Evolutionary conservation across 2,113 vertebrate genomes (phyloP), one percentile per base, ranked within the genome.

Genomic region (Pimephales promelas): DNA sequence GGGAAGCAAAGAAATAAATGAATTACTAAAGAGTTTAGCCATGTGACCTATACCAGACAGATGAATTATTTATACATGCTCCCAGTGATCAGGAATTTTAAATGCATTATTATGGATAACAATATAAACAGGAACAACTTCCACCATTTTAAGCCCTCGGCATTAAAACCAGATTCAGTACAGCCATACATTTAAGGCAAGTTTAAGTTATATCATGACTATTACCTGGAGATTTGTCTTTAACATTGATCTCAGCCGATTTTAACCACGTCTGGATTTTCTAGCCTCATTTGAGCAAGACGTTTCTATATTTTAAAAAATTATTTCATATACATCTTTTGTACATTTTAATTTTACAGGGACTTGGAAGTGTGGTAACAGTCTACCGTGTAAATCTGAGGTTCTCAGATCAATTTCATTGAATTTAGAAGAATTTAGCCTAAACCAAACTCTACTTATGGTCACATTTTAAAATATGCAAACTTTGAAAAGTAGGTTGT

Each of bases 41-140:
- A 83, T 82, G 87, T 75, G 89, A 86, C 91, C 90, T 81, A 91
- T 81, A 89, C 88, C 84, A 52, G 56, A 84, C n/a, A 73, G 85
- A 90, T 91, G 85, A 90, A 52, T 81, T 7, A 57, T 4, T 74
- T 14, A n/a, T 87, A 88, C 79, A 79, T 82, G 88, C 73, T 79
- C 28, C 24, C 82, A 66, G 64, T 87, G 83, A 86, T 89, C 90
- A 83, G 61, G 79, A 81, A 81, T 81, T 34, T 81, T 36, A 81
- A 77, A 77, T 77, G 31, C 5, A 16, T 10, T 24, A 54, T 81
- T 64, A 40, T 68, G 22, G 47, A 81, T 66, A 34, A 26, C 62
- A 18, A 68, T 64, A 47, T 66, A 79, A 61, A 31, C 8, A 77
- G 52, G 22, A 59, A 59, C 22, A 26, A 62, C 24, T 45, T 47